Base-by-base conservation (phyloP, 1,140 invertebrate species). In the Schlechtendalia chinensis region DNA sequence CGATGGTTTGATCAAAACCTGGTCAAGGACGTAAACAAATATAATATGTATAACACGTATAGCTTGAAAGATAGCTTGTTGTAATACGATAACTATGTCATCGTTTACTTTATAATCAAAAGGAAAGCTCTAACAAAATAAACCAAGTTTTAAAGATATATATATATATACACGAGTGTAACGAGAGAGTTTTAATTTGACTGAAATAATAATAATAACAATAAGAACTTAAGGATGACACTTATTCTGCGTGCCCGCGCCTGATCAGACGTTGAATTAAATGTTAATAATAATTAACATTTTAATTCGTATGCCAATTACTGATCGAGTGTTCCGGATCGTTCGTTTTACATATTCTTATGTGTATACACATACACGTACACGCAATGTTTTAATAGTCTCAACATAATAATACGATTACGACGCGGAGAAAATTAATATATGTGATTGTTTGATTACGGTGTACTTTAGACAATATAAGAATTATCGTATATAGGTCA, bases 161-260 rank as follows among this genome's bases (percentile, higher is more conserved):
- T 39, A 39, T 39, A 39, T 39, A 39, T 39, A 39, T 39, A 39
- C 32, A 8, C 8, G 8, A 3, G 32, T 39, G 8, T 39, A 63
- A 39, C 10, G 29, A 63, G 11, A 63, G 24, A 61, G 59, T 24
- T 61, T 29, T 27, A 61, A 61, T 17, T 61, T 29, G 12, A 29
- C 54, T 24, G 54, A 58, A 58, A 58, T 58, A 58, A 58, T 58
- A 58, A 58, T 58, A 58, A 58, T 24, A 24, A 58, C n/a, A 8
- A 8, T 39, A 39, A 3, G 8, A 39, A 39, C 32, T 39, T 22
- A 58, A 58, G n/a, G n/a, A 58, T 0, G 54, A 22, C n/a, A 58
- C 12, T 39, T 58, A 24, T 24, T 58, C 32, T 8, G 32, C 32
- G 8, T 2, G n/a, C 54, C n/a, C n/a, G 12, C 54, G n/a, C n/a